A percentile compares a stretch with the other conserved stretches of the same genome.
phyloP scores from a whole-genome alignment of 1,140 invertebrate species.

The Pomphorhynchus laevis region DNA sequence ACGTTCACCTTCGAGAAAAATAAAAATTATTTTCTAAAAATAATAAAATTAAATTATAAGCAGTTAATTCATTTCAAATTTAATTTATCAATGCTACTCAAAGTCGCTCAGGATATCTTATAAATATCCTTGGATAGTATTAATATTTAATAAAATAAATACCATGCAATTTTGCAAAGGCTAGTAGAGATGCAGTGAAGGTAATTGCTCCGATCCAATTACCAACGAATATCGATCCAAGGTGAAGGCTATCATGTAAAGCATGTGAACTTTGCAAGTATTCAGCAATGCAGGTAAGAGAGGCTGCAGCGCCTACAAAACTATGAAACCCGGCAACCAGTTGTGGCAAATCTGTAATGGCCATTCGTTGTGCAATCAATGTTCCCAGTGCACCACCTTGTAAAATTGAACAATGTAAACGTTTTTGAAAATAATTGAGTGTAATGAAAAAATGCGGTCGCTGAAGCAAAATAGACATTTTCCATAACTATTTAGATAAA shows the following conservation, averaged over 20 bases:
- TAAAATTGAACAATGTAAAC: slow-evolving; percentile 1
- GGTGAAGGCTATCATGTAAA: slow-evolving; percentile 39
- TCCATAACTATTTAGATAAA: background rate
- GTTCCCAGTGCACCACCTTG: slow-evolving; percentile 28
- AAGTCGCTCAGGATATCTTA: background rate
- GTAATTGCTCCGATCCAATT: slow-evolving; percentile 46
- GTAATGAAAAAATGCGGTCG: background rate
- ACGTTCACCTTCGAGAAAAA: too few relatives aligned
- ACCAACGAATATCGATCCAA: slow-evolving; percentile 45
- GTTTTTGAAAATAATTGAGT: slow-evolving; percentile 3
- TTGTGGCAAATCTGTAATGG: slow-evolving; percentile 55
- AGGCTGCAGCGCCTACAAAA: slow-evolving; percentile 46
- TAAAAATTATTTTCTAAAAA: background rate
- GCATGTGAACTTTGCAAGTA: too few relatives aligned
- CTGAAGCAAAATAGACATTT: slow-evolving; percentile 7
- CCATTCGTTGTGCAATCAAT: slow-evolving; percentile 36
- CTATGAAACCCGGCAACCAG: slow-evolving; percentile 56
- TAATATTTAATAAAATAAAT: slow-evolving; percentile 31
- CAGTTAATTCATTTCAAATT: background rate
- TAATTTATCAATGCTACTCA: background rate
- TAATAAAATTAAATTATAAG: background rate
- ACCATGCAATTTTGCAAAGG: slow-evolving; percentile 57
- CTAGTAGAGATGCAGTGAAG: slow-evolving; percentile 47
- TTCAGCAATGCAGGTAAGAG: slow-evolving; percentile 42
- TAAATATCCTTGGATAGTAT: background rate